phyloP scores from a whole-genome alignment of 2,888 invertebrate genomes.

The Trichopria drosophilae region DNA sequence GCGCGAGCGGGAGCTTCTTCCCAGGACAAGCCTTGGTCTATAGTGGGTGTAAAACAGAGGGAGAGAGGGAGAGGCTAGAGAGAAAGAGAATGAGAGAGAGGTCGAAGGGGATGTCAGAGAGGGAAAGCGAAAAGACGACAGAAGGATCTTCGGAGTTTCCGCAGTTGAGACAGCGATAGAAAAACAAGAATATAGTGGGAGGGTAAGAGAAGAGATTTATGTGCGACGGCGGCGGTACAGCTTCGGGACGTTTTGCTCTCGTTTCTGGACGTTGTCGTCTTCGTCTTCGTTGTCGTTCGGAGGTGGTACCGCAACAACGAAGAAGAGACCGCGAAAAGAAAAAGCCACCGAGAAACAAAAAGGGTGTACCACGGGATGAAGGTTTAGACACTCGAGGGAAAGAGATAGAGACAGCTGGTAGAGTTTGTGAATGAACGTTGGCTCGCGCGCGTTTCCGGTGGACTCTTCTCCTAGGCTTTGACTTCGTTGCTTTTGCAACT shows the following conservation, averaged over 20 bases:
- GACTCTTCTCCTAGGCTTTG: slow-evolving; percentile 31
- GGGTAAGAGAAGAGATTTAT: slow-evolving; percentile 49
- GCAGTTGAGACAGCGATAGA: no score
- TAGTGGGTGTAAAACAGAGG: slow-evolving; percentile 44
- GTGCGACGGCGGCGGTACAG: slow-evolving; percentile 43
- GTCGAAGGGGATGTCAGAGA: slow-evolving; percentile 21
- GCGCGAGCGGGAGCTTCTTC: slow-evolving; percentile 40
- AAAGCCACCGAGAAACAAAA: slow-evolving; percentile 31
- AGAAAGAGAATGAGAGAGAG: slow-evolving; percentile 18
- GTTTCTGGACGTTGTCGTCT: slow-evolving; percentile 41
- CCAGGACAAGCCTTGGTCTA: slow-evolving; percentile 33
- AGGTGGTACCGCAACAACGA: slow-evolving; percentile 17
- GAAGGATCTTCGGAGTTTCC: no score
- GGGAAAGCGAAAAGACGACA: slow-evolving; percentile 19
- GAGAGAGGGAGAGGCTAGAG: slow-evolving; percentile 14
- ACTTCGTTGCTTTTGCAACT: slow-evolving; percentile 20
- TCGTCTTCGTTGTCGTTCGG: slow-evolving; percentile 29
- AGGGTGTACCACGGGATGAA: slow-evolving; percentile 25
- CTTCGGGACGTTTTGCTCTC: slow-evolving; percentile 51
- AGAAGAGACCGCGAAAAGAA: slow-evolving; percentile 36
- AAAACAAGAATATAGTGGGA: no score
- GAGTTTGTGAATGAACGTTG: slow-evolving; percentile 58
- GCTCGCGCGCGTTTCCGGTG: slow-evolving; percentile 57
- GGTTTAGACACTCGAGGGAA: slow-evolving; percentile 34
- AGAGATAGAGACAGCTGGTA: slow-evolving; percentile 28